Evolutionary conservation across 2,113 vertebrate species (phyloP).

Genomic region (Pseudois nayaur): DNA sequence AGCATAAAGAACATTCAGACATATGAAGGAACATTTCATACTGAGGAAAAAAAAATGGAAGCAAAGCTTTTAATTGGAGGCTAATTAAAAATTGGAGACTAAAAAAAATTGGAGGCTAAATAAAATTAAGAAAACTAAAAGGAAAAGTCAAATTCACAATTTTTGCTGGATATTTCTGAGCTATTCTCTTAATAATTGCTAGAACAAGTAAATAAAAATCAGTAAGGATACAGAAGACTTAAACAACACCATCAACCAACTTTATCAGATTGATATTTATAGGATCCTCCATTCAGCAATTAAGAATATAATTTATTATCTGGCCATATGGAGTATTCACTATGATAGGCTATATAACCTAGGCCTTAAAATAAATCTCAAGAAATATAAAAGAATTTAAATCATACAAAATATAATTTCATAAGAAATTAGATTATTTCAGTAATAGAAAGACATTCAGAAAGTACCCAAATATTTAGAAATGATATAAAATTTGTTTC

Average conservation of each 20-base stretch:
- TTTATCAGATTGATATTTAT: background rate
- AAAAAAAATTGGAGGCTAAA: too few species aligned
- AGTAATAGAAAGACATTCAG: background rate
- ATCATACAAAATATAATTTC: background rate
- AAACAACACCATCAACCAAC: background rate
- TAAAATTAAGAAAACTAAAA: background rate
- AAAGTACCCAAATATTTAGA: background rate
- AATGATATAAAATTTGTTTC: background rate
- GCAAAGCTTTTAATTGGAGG: background rate
- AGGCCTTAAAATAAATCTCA: background rate
- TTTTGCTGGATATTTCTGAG: background rate
- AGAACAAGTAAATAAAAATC: background rate
- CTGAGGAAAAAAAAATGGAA: background rate
- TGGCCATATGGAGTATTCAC: background rate
- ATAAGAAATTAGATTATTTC: background rate
- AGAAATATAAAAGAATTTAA: background rate
- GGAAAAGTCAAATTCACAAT: background rate
- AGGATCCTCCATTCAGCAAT: background rate
- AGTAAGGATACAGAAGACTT: background rate
- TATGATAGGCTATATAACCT: background rate
- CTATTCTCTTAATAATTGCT: background rate
- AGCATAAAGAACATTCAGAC: background rate
- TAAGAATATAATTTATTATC: background rate
- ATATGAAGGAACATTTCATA: background rate
- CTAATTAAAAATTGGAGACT: too few species aligned